phyloP scores from a whole-genome alignment of 2,797 vertebrate species.

The Rhadinocentrus ornatus region DNA sequence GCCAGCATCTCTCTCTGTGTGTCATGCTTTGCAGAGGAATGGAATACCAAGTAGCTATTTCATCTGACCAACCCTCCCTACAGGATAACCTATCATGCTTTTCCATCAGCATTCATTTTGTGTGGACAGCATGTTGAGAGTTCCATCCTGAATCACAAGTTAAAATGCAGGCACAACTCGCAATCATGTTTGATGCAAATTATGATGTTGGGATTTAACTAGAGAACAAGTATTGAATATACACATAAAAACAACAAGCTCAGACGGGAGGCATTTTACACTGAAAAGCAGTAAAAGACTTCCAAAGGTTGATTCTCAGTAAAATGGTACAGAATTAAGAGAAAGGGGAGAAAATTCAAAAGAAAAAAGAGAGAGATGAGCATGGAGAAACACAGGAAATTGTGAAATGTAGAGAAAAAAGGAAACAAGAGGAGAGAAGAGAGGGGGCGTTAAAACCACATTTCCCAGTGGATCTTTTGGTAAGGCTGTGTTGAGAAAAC shows the following conservation, averaged over 20 bases:
- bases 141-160: slow-evolving; percentile 39
- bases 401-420: slow-evolving; percentile 57
- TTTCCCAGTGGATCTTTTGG: slow-evolving; percentile 73
- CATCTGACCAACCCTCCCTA: slow-evolving; percentile 64
- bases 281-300: slow-evolving; percentile 11
- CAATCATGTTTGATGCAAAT: slow-evolving; percentile 58
- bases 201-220: slow-evolving; percentile 49
- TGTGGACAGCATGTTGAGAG: slow-evolving; percentile 59
- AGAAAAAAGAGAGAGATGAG: slow-evolving; percentile 21
- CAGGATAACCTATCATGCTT: slow-evolving; percentile 69
- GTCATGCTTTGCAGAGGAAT: slow-evolving; percentile 60
- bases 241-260: slow-evolving; percentile 8
- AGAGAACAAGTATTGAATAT: slow-evolving; percentile 35
- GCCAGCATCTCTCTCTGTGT: slow-evolving; percentile 61
- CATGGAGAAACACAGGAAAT: slow-evolving; percentile 40
- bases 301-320: slow-evolving; percentile 26
- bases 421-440: slow-evolving; percentile 56
- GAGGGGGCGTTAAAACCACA: slow-evolving; percentile 75
- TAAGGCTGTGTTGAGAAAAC: slow-evolving; percentile 65
- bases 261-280: slow-evolving; percentile 13
- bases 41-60: slow-evolving; percentile 74
- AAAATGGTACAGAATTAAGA: slow-evolving; percentile 21
- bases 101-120: slow-evolving; percentile 72
- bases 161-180: slow-evolving; percentile 23
- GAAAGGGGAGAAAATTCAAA: slow-evolving; percentile 24